phyloP scores from a whole-genome alignment of 1,140 invertebrate genomes.

The Andricus grossulariae region DNA sequence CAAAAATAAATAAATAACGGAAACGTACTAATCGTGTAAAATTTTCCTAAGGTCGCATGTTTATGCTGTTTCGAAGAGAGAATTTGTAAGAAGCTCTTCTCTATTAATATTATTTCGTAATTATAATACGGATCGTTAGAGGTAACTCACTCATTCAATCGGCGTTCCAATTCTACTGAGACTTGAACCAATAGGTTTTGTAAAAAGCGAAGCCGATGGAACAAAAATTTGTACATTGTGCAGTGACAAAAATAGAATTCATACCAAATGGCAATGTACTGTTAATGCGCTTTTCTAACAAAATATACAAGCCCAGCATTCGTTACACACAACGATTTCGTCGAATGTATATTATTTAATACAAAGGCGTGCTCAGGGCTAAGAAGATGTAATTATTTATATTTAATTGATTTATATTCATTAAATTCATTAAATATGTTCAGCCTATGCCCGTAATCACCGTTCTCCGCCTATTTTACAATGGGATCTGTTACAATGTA shows the following conservation, averaged over 20 bases:
- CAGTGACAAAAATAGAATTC: constrained; percentile 42
- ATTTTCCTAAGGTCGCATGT: too few relatives aligned
- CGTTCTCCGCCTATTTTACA: constrained; percentile 61
- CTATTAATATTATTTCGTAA: neutral
- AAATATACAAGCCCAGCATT: constrained; percentile 42
- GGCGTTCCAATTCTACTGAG: neutral
- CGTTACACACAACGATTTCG: constrained; percentile 43
- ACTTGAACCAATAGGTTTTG: neutral
- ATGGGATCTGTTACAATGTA: constrained; percentile 74
- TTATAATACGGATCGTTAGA: neutral
- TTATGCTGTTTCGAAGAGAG: neutral
- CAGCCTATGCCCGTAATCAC: constrained; percentile 65
- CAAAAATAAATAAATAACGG: neutral
- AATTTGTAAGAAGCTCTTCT: neutral
- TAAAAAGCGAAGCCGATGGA: neutral
- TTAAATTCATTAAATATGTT: constrained; percentile 65
- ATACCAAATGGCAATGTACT: constrained; percentile 50
- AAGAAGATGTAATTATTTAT: constrained; percentile 45
- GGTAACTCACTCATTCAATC: neutral
- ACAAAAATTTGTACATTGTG: constrained; percentile 45
- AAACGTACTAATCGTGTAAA: too few relatives aligned
- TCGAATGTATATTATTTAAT: constrained; percentile 48
- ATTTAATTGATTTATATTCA: constrained; percentile 58
- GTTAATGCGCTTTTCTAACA: constrained; percentile 45
- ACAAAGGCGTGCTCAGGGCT: constrained; percentile 33